Base-by-base conservation (phyloP, 2,113 vertebrate genomes). In the Grantiella picta region DNA sequence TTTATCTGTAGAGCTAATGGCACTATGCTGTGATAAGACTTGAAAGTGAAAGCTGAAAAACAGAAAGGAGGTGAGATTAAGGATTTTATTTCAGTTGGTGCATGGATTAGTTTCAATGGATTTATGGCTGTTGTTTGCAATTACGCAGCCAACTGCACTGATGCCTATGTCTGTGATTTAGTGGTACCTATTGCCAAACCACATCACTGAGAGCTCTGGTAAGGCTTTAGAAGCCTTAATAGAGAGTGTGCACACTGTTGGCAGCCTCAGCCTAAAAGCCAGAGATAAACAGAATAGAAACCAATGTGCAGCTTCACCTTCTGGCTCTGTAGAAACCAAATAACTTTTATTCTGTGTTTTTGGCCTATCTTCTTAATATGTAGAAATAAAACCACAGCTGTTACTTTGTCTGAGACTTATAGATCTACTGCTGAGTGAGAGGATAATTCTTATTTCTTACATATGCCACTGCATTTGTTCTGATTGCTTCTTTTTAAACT, bases 11-110 rank as follows among this genome's bases (percentile, higher is more conserved):
- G 29, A 71, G 56, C 61, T 93, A 89, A 92, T 61, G 86, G 76
- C 73, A 25, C 40, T 86, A 8, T 31, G 25, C 40, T 83, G 45
- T 52, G 93, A 96, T 89, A 96, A 96, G 52, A 93, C 90, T 93
- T 96, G 94, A 96, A 95, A 97, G 93, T 86, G 92, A 93, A 94
- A 95, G 53, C 76, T 93, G 80, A 75, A 77, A 76, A 94, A 75
- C 85, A 96, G 64, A 96, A 89, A 81, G 57, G 69, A 77, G 56
- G 25, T 1, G 12, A 90, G 93, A 92, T 89, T 94, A 94, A 73
- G 83, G 92, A 84, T 90, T 95, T 94, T 90, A 40, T 89, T 95
- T 94, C 53, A 31, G 88, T 86, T 92, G 86, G 92, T 95, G 65
- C 61, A 23, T 4, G 88, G 88, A 92, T 95, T 95, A 90, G 72